These are phyloP conservation scores for Choristoneura rosaceana DNA, from an alignment of 2,888 invertebrate species.

Conservation along the genomic window DNA sequence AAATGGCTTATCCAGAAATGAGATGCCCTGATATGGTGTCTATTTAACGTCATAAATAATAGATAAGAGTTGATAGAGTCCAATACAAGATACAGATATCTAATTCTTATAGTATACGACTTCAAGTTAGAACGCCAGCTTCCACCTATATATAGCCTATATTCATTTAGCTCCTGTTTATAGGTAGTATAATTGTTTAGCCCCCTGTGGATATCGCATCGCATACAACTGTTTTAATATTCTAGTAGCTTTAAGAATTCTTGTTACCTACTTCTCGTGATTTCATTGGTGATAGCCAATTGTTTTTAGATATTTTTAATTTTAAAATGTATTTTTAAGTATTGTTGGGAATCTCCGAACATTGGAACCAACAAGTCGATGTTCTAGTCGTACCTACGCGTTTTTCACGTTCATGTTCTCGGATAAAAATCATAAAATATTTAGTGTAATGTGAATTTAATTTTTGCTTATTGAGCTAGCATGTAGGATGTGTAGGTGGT, in stretches of 20 bases:
- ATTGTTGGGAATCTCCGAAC: constrained; percentile 39
- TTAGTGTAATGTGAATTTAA: constrained; percentile 20
- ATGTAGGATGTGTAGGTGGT: constrained; percentile 5
- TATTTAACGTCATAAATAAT: neutral
- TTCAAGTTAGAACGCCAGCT: neutral
- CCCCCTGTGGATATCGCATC: constrained; percentile 31
- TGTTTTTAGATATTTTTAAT: constrained; percentile 33
- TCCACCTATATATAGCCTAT: neutral
- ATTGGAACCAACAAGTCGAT: constrained; percentile 33
- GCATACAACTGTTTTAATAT: constrained; percentile 36
- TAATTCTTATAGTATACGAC: neutral
- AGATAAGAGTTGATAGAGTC: neutral
- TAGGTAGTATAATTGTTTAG: no score
- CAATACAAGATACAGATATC: constrained; percentile 8
- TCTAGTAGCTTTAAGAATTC: constrained; percentile 37
- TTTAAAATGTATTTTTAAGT: constrained; percentile 23
- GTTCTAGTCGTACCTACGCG: constrained; percentile 41
- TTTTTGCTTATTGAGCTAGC: constrained; percentile 20
- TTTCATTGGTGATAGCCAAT: constrained; percentile 37
- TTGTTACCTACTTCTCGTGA: constrained; percentile 43
- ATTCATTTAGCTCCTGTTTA: neutral
- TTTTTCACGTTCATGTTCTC: constrained; percentile 30
- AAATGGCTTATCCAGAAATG: constrained; percentile 24
- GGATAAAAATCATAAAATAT: constrained; percentile 15
- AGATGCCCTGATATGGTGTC: constrained; percentile 1